Evolutionary conservation across 2,888 invertebrate genomes (phyloP).

Genomic region (Acanthosoma haemorrhoidale): DNA sequence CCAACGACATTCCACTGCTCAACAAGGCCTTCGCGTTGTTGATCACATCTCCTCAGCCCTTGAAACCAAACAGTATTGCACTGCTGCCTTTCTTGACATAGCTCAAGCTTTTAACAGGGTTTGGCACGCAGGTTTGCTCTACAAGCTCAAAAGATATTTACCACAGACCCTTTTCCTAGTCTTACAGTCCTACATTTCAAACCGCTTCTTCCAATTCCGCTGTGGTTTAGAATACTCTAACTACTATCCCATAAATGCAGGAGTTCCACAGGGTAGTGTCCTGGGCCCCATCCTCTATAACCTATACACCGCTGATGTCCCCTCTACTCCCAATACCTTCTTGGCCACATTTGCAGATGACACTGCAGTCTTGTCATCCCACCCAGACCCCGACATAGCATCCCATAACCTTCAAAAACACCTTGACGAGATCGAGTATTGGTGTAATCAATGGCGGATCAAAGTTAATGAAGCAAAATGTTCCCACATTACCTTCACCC

Average conservation of each 20-base stretch:
- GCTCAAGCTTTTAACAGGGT: constrained; percentile 16
- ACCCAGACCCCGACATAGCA: too few species aligned
- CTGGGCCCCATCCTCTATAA: constrained; percentile 25
- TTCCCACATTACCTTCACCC: too few species aligned
- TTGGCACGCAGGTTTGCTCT: constrained; percentile 21
- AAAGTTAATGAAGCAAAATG: too few species aligned
- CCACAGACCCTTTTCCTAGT: constrained; percentile 26
- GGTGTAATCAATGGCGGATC: too few species aligned
- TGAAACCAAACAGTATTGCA: constrained; percentile 16
- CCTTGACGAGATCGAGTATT: too few species aligned
- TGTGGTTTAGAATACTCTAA: neutral
- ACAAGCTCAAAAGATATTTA: constrained; percentile 7
- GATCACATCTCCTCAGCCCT: constrained; percentile 13
- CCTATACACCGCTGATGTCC: constrained; percentile 21
- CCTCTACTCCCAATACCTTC: too few species aligned
- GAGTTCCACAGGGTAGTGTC: constrained; percentile 32
- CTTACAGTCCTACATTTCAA: constrained; percentile 19
- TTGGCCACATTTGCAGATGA: too few species aligned
- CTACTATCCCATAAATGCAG: neutral
- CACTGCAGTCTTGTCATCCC: too few species aligned
- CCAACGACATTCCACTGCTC: constrained; percentile 7
- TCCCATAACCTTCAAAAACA: too few species aligned
- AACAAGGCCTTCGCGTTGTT: constrained; percentile 11
- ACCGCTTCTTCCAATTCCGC: constrained; percentile 1
- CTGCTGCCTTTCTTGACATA: neutral